Conservation (phyloP, 2,113 vertebrate genomes). For the Arvicanthis niloticus region DNA sequence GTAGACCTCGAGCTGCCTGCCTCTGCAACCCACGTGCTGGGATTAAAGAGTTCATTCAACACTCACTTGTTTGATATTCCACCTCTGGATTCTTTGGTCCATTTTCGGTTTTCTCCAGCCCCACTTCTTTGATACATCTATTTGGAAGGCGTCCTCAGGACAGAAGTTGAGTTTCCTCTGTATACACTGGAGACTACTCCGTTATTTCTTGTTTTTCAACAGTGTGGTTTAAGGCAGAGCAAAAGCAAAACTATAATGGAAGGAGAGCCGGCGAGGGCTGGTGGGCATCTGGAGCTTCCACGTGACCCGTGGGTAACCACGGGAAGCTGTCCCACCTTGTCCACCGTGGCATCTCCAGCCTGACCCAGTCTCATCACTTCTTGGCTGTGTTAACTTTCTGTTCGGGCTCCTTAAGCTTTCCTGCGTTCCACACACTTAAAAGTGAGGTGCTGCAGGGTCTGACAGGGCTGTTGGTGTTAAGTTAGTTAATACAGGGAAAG, state of each 20-base stretch:
- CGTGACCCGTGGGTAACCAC: background rate
- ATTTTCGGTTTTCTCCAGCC: background rate
- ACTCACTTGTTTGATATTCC: background rate
- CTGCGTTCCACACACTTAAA: background rate
- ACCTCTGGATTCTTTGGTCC: background rate
- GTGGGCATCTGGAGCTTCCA: background rate
- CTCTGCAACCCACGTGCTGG: background rate
- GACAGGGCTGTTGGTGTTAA: background rate
- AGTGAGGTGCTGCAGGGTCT: background rate
- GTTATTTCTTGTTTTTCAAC: background rate
- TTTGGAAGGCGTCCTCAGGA: background rate
- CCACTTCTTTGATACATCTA: background rate
- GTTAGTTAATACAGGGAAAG: background rate
- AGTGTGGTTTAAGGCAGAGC: background rate
- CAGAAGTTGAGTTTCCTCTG: background rate
- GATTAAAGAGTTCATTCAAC: no score
- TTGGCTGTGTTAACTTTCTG: background rate
- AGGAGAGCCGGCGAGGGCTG: background rate
- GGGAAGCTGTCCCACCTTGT: background rate
- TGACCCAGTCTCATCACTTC: background rate
- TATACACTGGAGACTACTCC: background rate
- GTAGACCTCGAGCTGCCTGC: background rate
- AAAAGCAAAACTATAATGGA: background rate
- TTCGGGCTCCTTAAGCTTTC: no score
- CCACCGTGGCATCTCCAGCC: background rate